These are phyloP conservation scores for Neocrepidodera transversa DNA, from an alignment of 2,888 invertebrate genomes.

Conservation along the genomic window DNA sequence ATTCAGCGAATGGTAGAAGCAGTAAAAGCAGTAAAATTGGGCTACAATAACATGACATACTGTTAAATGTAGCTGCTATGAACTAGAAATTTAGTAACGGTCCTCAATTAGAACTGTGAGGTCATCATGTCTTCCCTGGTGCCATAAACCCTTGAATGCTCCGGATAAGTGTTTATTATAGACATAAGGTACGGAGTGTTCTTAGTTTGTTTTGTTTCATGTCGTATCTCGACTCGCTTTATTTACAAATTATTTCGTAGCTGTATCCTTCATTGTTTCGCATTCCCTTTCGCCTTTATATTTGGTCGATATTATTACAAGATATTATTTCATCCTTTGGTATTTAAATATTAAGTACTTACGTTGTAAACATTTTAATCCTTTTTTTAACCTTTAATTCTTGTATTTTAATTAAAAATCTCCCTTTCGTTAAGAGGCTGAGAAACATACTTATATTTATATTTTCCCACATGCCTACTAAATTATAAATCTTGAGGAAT, in stretches of 20 bases:
- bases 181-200: conserved; percentile 53
- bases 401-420: too few relatives aligned
- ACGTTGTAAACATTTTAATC: too few relatives aligned
- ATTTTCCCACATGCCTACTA: too few relatives aligned
- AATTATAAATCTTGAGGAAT: too few relatives aligned
- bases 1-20: conserved; percentile 37
- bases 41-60: conserved; percentile 53
- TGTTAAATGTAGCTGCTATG: conserved; percentile 59
- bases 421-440: too few relatives aligned
- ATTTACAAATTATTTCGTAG: conserved; percentile 33
- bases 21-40: conserved; percentile 51
- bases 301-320: conserved; percentile 14
- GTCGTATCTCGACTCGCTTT: conserved; percentile 25
- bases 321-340: conserved; percentile 1
- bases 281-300: conserved; percentile 17
- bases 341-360: too few relatives aligned
- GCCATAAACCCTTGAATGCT: conserved; percentile 50
- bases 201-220: conserved; percentile 51
- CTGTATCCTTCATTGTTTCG: conserved; percentile 15
- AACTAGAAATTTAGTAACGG: conserved; percentile 60
- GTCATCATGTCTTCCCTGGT: conserved; percentile 46
- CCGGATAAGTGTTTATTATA: conserved; percentile 51
- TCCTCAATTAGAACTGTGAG: conserved; percentile 61
- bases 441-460: too few relatives aligned
- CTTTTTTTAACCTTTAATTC: too few relatives aligned